Base-by-base conservation (phyloP, 2,797 vertebrate genomes). In the Tympanoctomys barrerae region DNA sequence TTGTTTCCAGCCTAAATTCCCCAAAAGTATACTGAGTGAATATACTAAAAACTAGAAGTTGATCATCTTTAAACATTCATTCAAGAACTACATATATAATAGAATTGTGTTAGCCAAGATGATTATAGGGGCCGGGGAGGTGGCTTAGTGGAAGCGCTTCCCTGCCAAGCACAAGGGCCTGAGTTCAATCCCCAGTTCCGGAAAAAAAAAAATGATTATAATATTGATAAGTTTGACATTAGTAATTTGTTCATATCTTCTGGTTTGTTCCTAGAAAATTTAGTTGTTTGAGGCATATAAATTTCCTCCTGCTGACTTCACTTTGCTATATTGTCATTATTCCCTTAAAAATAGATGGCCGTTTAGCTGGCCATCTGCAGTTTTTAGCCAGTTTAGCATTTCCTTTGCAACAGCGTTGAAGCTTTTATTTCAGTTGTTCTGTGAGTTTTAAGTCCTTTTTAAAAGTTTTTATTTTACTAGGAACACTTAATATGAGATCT, bases 261-360 rank as follows among this genome's bases (percentile, higher is more conserved):
- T 83, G 42, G 36, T 96, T 90, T 70, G 36, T 77, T 87, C 22
- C 79, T 86, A 49, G n/a, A 92, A 84, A 90, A 36, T 54, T 54
- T 54, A 54, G 52, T 54, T 54, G 52, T 57, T 89, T 66, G n/a
- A 87, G 42, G 68, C 6, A 66, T 75, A 26, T 46, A n/a, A 64
- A 80, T 59, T n/a, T 52, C 11, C 22, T 59, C 14, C 75, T 77
- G 16, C 7, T 80, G 13, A 66, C 85, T 18, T 90, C 61, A 21
- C 39, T 3, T 81, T 81, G 28, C 31, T 71, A 39, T n/a, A 39
- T 7, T 84, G 3, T 75, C 28, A 61, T 64, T 82, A 31, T 80
- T 52, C 36, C 36, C n/a, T 90, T 21, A 42, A 31, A 68, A 39
- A 73, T 0, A 21, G 39, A 8, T 21, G 59, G 5, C 6, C 12